Base-by-base conservation (phyloP, 2,113 vertebrate genomes). In the Megaceryle torquata region DNA sequence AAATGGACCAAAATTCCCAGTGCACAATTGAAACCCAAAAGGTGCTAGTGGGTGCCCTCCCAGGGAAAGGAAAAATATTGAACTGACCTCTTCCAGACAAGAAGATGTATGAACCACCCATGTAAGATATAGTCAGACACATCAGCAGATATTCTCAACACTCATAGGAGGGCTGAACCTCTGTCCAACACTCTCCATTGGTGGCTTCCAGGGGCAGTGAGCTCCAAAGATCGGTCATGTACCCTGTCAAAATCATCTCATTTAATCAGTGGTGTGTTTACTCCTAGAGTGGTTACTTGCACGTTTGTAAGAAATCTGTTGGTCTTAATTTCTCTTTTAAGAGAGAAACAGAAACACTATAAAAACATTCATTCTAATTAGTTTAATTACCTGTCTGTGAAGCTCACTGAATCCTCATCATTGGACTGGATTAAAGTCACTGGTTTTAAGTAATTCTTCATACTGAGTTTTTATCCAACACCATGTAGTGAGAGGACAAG, bases 321-420 rank as follows among this genome's bases (percentile, higher is more conserved):
- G 37, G 37, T 37, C 37, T 37, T 37, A 37, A 37, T 37, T 37
- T 37, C 37, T 37, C 37, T 37, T 37, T 37, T 37, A 88, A 10
- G 37, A 93, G 82, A 82, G 80, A 93, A 95, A 92, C 0, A 93
- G 69, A 70, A 95, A 88, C 69, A 79, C 72, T 86, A 93, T 65
- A 72, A 92, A 92, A 95, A 79, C 48, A 89, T 84, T 89, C 26
- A 76, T 90, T 96, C 86, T 89, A 86, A 75, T 88, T 88, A 96
- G 79, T 90, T 93, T 93, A 91, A 96, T 91, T 94, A 83, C 88
- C 83, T 95, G 35, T 71, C 82, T 90, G 72, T 41, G 80, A 39
- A 86, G 82, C 82, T 93, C 21, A 77, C 10, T 75, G 88, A 90
- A 82, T 86, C 69, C 86, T 84, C 57, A 75, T 88, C 61, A 76